Evolutionary conservation across 2,113 vertebrate genomes (phyloP), one percentile per base, ranked within the genome.

Genomic region (Rhinogobius similis): DNA sequence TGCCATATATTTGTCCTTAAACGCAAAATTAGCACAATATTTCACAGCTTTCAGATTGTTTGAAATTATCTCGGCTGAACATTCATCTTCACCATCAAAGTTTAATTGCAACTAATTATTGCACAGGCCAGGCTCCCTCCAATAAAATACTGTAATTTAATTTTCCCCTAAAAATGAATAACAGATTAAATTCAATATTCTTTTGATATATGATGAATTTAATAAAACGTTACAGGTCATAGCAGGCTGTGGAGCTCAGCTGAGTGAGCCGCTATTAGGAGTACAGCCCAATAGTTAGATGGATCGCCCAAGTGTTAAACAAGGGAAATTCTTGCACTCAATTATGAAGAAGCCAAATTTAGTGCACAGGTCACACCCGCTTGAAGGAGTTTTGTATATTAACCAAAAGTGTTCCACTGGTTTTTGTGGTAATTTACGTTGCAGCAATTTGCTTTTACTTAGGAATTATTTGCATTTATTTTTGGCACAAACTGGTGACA

Each of bases 61-160:
- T 21, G 11, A 65, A 71, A 59, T 20, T 69, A 48, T 66, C 48
- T 63, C 39, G n/a, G 48, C 20, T 55, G 21, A 70, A 29, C 5
- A 29, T 56, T 69, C 16, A 1, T 38, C 61, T 72, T 70, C 27
- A 63, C 24, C 62, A 81, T 82, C 59, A 79, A 50, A 70, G 62
- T 80, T 79, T 84, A 84, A 86, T 86, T 29, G 79, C 43, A 43
- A 66, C 11, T 70, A 72, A 72, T 79, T 70, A 73, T 84, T 86
- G 70, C 70, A 74, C 62, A 48, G 68, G 58, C 68, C 10, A 46
- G 41, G 58, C 74, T 69, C 52, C 55, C 39, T 73, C 74, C 76
- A 83, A 71, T 78, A 76, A 79, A 66, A 65, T 61, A 38, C 73
- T 63, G 41, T 65, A 72, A 87, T 86, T 87, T 10, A 53, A 83